Percentiles rank a stretch among this genome's conserved stretches.
Evolutionary conservation across 1,140 invertebrate genomes (phyloP).

Genomic region (Sarcophaga peregrina): DNA sequence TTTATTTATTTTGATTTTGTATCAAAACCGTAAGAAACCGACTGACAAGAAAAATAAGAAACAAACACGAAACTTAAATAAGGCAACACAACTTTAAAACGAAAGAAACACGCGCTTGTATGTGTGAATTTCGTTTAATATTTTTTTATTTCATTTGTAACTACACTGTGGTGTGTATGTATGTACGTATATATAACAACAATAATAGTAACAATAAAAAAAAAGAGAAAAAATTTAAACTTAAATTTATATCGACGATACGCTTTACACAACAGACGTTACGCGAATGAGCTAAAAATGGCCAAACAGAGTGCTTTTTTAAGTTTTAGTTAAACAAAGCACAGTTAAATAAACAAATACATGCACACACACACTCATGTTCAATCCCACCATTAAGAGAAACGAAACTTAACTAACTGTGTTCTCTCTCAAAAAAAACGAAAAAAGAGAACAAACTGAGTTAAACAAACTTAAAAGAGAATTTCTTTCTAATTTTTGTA

Average conservation of each 20-base stretch:
- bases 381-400: too few species aligned
- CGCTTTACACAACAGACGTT: conserved; percentile 33
- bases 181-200: too few species aligned
- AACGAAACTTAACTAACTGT: too few species aligned
- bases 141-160: background rate
- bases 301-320: conserved; percentile 4
- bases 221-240: background rate
- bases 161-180: too few species aligned
- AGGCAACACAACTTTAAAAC: conserved; percentile 10
- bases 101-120: conserved; percentile 18
- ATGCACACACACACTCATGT: background rate
- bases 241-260: conserved; percentile 7
- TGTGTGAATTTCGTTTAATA: background rate
- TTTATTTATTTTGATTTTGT: background rate
- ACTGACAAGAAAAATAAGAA: conserved; percentile 3
- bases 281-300: conserved; percentile 24
- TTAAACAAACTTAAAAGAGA: too few species aligned
- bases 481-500: too few species aligned
- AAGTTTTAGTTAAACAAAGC: conserved; percentile 10
- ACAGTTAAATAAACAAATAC: background rate
- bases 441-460: too few species aligned
- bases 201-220: too few species aligned
- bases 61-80: conserved; percentile 10
- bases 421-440: too few species aligned
- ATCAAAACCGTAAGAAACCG: background rate